These are phyloP conservation scores for Xiphydria camelus DNA, from an alignment of 2,888 invertebrate genomes.

Conservation along the genomic window DNA sequence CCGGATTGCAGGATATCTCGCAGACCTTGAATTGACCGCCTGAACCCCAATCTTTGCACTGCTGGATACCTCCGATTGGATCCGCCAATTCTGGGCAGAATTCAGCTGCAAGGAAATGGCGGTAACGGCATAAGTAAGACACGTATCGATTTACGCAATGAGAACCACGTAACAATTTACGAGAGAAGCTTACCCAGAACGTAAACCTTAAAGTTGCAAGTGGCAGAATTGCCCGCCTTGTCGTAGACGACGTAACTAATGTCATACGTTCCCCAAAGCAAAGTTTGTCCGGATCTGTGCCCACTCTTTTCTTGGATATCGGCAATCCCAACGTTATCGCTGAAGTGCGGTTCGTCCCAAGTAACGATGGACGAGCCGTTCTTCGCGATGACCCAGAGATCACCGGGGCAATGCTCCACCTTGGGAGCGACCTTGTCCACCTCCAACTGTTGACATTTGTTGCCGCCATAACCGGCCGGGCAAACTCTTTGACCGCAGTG, in stretches of 20 bases:
- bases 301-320: conserved; percentile 83
- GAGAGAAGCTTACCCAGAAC: conserved; percentile 72
- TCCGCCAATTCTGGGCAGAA: conserved; percentile 88
- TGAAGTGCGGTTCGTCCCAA: conserved; percentile 91
- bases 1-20: conserved; percentile 83
- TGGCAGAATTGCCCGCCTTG: conserved; percentile 87
- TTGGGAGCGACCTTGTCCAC: conserved; percentile 84
- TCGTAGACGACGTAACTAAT: conserved; percentile 94
- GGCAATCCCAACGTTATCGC: conserved; percentile 83
- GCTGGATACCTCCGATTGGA: conserved; percentile 89
- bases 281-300: conserved; percentile 83
- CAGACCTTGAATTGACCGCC: conserved; percentile 95
- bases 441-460: conserved; percentile 81
- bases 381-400: conserved; percentile 90
- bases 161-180: background rate
- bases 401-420: conserved; percentile 89
- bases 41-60: conserved; percentile 95
- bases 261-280: conserved; percentile 89
- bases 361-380: conserved; percentile 88
- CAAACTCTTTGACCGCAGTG: conserved; percentile 90
- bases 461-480: conserved; percentile 83
- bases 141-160: background rate
- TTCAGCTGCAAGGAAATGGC: conserved; percentile 67
- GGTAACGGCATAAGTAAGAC: background rate
- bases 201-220: conserved; percentile 89